phyloP scores from a whole-genome alignment of 2,113 vertebrate species.

The Zapornia atra region DNA sequence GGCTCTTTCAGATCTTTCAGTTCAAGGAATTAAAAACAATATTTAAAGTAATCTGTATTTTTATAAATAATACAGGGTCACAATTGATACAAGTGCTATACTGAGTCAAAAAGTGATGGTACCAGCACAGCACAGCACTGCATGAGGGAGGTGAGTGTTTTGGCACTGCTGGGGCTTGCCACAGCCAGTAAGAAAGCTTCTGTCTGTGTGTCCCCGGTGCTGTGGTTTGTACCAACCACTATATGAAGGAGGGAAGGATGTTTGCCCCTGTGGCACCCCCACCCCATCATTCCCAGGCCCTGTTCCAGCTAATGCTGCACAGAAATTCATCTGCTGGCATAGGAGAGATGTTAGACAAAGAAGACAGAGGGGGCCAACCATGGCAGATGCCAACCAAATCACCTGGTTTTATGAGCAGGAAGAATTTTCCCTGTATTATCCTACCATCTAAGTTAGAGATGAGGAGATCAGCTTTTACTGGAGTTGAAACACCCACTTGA shows the following conservation, averaged over 20 bases:
- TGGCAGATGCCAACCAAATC: not conserved
- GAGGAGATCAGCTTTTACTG: not conserved
- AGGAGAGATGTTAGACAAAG: not conserved
- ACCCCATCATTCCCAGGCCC: not conserved
- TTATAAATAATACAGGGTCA: not conserved
- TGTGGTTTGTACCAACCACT: not conserved
- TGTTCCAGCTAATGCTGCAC: rapidly evolving
- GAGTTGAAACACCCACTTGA: not conserved
- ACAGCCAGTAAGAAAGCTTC: not conserved
- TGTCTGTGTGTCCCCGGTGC: rapidly evolving
- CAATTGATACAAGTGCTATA: not conserved
- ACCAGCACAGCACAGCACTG: not conserved
- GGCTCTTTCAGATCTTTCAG: not conserved
- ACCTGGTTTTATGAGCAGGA: not conserved
- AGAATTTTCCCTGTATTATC: not conserved
- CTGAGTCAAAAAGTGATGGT: not conserved
- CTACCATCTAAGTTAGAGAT: not conserved
- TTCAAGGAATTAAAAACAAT: not conserved
- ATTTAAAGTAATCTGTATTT: not conserved
- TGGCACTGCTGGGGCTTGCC: not conserved
- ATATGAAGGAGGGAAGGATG: not conserved
- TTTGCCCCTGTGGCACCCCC: not conserved
- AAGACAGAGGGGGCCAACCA: not conserved
- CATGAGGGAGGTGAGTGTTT: not conserved
- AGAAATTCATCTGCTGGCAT: not conserved